A percentile compares a stretch with the other conserved stretches of the same genome.
Evolutionary conservation across 2,113 vertebrate genomes (phyloP).

Genomic region (Bettongia penicillata): DNA sequence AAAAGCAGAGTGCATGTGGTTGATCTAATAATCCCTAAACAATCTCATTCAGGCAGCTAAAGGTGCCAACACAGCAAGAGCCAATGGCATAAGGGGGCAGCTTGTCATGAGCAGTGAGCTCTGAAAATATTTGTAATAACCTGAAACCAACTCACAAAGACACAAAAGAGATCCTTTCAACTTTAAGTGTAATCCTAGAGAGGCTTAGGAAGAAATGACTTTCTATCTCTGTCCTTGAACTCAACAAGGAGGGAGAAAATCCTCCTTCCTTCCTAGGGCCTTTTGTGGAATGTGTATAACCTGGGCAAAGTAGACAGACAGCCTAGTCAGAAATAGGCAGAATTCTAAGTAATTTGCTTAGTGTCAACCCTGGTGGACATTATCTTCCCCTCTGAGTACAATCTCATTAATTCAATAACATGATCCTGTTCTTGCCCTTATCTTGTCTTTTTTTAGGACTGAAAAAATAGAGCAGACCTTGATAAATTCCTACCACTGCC

Average conservation of each 20-base stretch:
- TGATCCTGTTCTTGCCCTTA: neutral
- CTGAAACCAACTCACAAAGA: neutral
- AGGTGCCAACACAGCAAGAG: constrained; percentile 49
- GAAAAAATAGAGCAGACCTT: neutral
- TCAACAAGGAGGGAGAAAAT: neutral
- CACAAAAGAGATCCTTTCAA: neutral
- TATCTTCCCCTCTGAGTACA: neutral
- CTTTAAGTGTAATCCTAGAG: neutral
- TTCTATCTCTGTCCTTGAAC: neutral
- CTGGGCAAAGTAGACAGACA: neutral
- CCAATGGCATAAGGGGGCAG: neutral
- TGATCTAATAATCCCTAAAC: constrained; percentile 83
- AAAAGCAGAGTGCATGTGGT: constrained; percentile 83
- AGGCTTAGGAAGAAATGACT: neutral
- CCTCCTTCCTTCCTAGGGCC: neutral
- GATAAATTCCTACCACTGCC: neutral
- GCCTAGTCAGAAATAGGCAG: neutral
- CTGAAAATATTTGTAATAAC: neutral
- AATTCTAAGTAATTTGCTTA: neutral
- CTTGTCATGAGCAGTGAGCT: neutral
- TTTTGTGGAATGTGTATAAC: neutral
- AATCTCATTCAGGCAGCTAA: constrained; percentile 65
- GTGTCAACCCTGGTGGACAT: neutral
- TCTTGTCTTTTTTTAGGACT: neutral
- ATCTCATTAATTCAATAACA: neutral